Evolutionary conservation across 2,797 vertebrate species (phyloP), one percentile per base, ranked within the genome.

Genomic region (Poeciliopsis gracilis): DNA sequence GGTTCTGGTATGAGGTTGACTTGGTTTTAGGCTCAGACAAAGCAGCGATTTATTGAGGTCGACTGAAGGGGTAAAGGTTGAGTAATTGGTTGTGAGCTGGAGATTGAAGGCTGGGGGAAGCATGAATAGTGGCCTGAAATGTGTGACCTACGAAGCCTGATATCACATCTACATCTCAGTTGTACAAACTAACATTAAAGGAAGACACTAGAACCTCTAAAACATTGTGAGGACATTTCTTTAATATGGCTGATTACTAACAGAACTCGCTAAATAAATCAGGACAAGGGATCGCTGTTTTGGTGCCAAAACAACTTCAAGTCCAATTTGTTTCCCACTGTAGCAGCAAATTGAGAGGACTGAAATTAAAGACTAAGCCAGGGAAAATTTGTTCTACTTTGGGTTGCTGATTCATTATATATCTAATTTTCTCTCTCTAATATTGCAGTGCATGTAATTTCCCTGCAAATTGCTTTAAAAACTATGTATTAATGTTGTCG

Each of bases 321-420:
- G 86, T 90, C 82, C 80, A 91, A 90, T 93, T 90, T 89, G 81
- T 91, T 91, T 86, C 73, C 41, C 25, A 79, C 61, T 12, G 45
- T 72, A 33, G 67, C 53, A 18, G 77, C 79, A 90, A 91, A 93
- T 86, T 84, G 79, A 87, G 84, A 45, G 38, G 73, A 90, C 81
- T 80, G 76, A 90, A 87, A 91, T 72, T 79, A 88, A 85, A 74
- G 80, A 73, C 88, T 73, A 61, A 71, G 84, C 80, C 75, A 49
- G 33, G 33, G 74, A 67, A 88, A 82, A 90, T 87, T 75, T 79
- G 66, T 79, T 74, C 77, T 80, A 83, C 89, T 82, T 84, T 82
- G 86, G 85, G 92, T 88, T 86, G 81, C 76, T 55, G 78, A 85
- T 88, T 91, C 83, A 90, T 93, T 90, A 92, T 91, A 78, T 81